These are phyloP conservation scores for Zaprionus vittiger DNA, from an alignment of 1,140 invertebrate genomes.

Conservation along the genomic window DNA sequence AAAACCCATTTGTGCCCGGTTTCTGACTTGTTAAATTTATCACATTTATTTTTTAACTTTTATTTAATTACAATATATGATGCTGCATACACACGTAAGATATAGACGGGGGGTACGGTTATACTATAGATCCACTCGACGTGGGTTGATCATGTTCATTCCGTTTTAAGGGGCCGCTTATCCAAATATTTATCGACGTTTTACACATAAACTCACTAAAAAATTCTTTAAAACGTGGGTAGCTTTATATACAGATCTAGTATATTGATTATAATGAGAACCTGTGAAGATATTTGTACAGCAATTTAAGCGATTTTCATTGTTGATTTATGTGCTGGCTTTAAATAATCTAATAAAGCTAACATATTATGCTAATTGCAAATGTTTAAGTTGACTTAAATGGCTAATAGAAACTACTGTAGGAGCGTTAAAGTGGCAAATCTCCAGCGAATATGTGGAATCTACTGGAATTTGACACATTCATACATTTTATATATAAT, in stretches of 20 bases:
- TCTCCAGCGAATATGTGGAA: slow-evolving; percentile 14
- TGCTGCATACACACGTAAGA: slow-evolving; percentile 49
- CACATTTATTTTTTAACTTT: slow-evolving; percentile 73
- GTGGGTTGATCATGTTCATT: slow-evolving; percentile 40
- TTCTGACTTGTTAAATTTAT: slow-evolving; percentile 59
- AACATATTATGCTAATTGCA: slow-evolving; percentile 40
- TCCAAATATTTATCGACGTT: slow-evolving; percentile 44
- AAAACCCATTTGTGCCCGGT: slow-evolving; percentile 23
- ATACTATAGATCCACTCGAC: background rate
- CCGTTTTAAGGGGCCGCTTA: slow-evolving; percentile 38
- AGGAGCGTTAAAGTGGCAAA: background rate
- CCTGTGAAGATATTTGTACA: slow-evolving; percentile 65
- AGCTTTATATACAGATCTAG: slow-evolving; percentile 10
- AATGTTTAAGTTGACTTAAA: slow-evolving; percentile 28
- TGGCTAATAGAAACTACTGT: slow-evolving; percentile 13
- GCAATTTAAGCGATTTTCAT: slow-evolving; percentile 33
- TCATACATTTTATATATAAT: background rate
- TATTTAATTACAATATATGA: slow-evolving; percentile 63
- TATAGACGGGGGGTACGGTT: slow-evolving; percentile 21
- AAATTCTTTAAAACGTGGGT: slow-evolving; percentile 45
- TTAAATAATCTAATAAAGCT: slow-evolving; percentile 47
- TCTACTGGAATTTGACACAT: background rate
- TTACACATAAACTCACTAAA: slow-evolving; percentile 52
- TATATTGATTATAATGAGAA: slow-evolving; percentile 23
- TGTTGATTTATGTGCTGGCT: slow-evolving; percentile 28